Evolutionary conservation across 2,888 invertebrate species (phyloP).

Genomic region (Poecilobothrus nobilitatus): DNA sequence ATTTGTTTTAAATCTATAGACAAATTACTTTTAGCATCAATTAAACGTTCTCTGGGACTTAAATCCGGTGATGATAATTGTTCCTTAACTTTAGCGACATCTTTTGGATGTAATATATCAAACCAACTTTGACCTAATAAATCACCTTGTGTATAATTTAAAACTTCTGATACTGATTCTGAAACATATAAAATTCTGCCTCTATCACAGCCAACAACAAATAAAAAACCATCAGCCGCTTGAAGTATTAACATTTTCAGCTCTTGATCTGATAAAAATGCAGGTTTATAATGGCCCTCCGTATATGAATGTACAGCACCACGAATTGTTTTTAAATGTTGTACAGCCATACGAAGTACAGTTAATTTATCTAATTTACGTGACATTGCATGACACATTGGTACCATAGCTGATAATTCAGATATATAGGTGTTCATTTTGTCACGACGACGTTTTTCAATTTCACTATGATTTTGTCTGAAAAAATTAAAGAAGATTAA

Average conservation of each 20-base stretch:
- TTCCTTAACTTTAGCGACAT: slow-evolving; percentile 90
- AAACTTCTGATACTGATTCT: slow-evolving; percentile 71
- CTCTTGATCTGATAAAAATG: slow-evolving; percentile 78
- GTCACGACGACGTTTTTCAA: slow-evolving; percentile 86
- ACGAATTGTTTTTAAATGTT: slow-evolving; percentile 73
- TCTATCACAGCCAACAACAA: slow-evolving; percentile 88
- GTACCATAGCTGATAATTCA: slow-evolving; percentile 81
- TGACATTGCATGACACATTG: slow-evolving; percentile 90
- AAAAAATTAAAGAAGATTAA: slow-evolving; percentile 24
- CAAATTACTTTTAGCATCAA: slow-evolving; percentile 78
- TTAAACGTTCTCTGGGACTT: slow-evolving; percentile 76
- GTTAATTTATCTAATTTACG: slow-evolving; percentile 90
- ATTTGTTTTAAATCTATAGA: neutral
- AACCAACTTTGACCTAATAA: slow-evolving; percentile 87
- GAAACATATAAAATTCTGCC: slow-evolving; percentile 85
- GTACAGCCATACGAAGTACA: slow-evolving; percentile 78
- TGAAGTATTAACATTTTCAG: slow-evolving; percentile 75
- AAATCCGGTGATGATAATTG: slow-evolving; percentile 85
- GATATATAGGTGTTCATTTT: slow-evolving; percentile 95
- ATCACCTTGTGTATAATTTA: slow-evolving; percentile 78
- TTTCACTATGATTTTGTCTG: slow-evolving; percentile 94
- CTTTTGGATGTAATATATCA: slow-evolving; percentile 89
- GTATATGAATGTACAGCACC: slow-evolving; percentile 66
- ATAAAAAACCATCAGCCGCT: slow-evolving; percentile 82
- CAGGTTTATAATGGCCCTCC: slow-evolving; percentile 66